Evolutionary conservation across 2,113 vertebrate species (phyloP).

Genomic region (Anhinga anhinga): DNA sequence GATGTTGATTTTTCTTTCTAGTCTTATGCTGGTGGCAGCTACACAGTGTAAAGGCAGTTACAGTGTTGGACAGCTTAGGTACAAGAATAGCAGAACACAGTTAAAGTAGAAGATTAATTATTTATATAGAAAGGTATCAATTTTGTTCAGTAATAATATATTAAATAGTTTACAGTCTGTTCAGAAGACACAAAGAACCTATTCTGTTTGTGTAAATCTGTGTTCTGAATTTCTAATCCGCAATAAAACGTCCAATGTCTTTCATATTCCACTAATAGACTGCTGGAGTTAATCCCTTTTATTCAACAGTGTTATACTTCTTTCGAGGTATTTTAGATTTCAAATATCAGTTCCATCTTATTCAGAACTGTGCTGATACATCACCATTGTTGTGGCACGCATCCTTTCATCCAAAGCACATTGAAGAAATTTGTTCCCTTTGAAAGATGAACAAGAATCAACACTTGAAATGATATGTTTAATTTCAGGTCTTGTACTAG

Average conservation of each 20-base stretch:
- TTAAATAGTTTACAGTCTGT: neutral
- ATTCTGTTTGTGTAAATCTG: neutral
- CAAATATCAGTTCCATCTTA: neutral
- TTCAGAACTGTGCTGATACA: neutral
- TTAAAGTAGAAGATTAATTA: conserved; percentile 39
- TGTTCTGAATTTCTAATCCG: neutral
- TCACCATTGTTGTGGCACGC: neutral
- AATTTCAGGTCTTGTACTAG: neutral
- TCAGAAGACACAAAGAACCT: neutral
- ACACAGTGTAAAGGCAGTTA: conserved; percentile 42
- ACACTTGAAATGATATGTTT: neutral
- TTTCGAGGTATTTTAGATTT: neutral
- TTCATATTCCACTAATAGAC: neutral
- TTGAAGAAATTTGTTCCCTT: neutral
- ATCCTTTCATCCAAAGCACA: neutral
- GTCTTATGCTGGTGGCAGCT: conserved; percentile 53
- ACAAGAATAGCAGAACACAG: conserved; percentile 36
- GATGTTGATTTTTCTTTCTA: conserved; percentile 68
- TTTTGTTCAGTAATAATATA: neutral
- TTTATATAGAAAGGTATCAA: neutral
- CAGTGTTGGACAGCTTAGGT: conserved; percentile 27
- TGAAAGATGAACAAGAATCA: neutral
- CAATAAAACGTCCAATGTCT: neutral
- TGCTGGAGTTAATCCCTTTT: neutral
- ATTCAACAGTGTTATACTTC: neutral